Base-by-base conservation (phyloP, 2,113 vertebrate species). In the Syrmaticus mikado region DNA sequence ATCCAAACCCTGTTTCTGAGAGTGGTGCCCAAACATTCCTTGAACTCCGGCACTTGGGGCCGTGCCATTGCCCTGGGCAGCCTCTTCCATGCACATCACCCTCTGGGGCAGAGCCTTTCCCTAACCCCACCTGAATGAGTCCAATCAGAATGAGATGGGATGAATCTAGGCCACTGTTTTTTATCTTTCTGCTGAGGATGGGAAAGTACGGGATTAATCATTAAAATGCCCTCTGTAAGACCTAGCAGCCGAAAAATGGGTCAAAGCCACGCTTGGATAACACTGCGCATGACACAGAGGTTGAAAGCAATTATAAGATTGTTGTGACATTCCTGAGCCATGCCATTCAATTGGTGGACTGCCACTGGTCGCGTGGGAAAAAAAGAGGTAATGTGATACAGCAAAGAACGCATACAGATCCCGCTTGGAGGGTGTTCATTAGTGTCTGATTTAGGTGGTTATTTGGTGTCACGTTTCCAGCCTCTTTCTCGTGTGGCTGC, bases 171-270 rank as follows among this genome's bases (percentile, higher is more conserved):
- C 68, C 89, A 84, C 21, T 13, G n/a, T 2, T 74, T 91, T 73
- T 58, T 53, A 80, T 62, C 2, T 2, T 89, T 95, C 85, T 92
- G 92, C 87, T 96, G 90, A 89, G 91, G 83, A 82, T 66, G n/a
- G 71, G 80, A 6, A 96, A 86, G 74, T 70, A 58, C 57, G 40
- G 53, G 62, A 68, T 95, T 95, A 94, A 96, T 87, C 34, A 94
- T 92, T 92, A 95, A 78, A 84, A 68, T 9, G 62, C 43, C 36
- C 94, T 82, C 90, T 89, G 70, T 85, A 65, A 90, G 74, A 83
- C 40, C 48, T 62, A 73, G 77, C 65, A 72, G 86, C 83, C 82
- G 74, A 78, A 89, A 95, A 95, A 90, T 87, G 77, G 90, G 92
- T 93, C 94, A 96, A 36, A 93, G 74, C 72, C 88, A 86, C 3